Base-by-base conservation (phyloP, 1,140 invertebrate species). In the Periplaneta americana region DNA sequence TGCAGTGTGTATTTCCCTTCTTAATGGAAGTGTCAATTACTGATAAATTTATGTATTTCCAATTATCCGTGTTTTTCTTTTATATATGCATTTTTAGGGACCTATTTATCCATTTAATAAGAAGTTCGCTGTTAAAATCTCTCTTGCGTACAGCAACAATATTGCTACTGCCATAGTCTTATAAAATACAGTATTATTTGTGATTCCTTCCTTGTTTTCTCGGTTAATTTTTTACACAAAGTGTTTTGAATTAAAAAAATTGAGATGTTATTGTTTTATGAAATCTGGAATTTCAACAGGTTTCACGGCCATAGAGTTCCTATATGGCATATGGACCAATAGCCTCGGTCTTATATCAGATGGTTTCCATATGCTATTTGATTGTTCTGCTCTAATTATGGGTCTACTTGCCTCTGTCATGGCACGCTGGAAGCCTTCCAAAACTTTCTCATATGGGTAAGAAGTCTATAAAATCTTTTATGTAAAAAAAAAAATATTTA, bases 301-400 rank as follows among this genome's bases (percentile, higher is more conserved):
- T 74, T 98, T 98, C 89, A 97, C 98, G 4, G 98, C 99, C 90
- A 96, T 99, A 22, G 98, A 99, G 89, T 90, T 99, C 78, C 91
- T 95, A 78, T 99, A 99, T 90, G 98, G 98, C 82, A 92, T 98
- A 84, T 97, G 94, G 96, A 98, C 97, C 80, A 99, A 99, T 89
- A 99, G 97, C 87, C 92, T 90, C 90, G 96, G 98, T 86, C 91
- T 99, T 82, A 99, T 99, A 86, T 99, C 97, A 0, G 98, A 99
- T 91, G 96, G 97, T 85, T 99, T 99, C 89, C 98, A 99, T 88
- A 99, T 99, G 98, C 97, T 99, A 87, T 99, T 99, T 88, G 98
- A 99, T 88, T 99, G 98, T 85, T 98, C 97, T 18, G 98, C 98
- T 18, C 89, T 99, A 37, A 88, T 99, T 74, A 96, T 97, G 80